Evolutionary conservation across 2,888 invertebrate species (phyloP).

Genomic region (Drosophila anomalipes): DNA sequence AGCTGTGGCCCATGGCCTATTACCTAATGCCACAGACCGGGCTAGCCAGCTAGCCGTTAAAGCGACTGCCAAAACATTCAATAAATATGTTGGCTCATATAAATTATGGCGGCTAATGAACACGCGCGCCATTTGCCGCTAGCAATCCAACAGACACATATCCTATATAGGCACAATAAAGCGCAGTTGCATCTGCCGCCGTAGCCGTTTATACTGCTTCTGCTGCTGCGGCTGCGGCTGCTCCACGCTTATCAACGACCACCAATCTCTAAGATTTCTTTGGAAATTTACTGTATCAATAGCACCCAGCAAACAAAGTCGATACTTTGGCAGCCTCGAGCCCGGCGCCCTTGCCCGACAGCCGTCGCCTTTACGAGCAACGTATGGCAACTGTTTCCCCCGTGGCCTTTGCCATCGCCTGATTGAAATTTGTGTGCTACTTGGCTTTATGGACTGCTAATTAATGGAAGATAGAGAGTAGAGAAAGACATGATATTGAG

Average conservation of each 20-base stretch:
- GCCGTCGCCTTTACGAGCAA: slow-evolving; percentile 40
- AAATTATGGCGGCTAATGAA: slow-evolving; percentile 80
- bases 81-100: slow-evolving; percentile 81
- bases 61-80: slow-evolving; percentile 79
- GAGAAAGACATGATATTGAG: neutral
- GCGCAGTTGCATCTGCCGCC: slow-evolving; percentile 68
- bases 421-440: slow-evolving; percentile 78
- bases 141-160: slow-evolving; percentile 41
- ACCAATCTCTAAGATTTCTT: slow-evolving; percentile 77
- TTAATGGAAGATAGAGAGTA: slow-evolving; percentile 50
- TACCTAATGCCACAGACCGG: slow-evolving; percentile 54
- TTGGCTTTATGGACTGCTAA: slow-evolving; percentile 76
- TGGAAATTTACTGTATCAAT: slow-evolving; percentile 79
- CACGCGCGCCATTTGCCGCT: slow-evolving; percentile 67
- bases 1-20: slow-evolving; percentile 58
- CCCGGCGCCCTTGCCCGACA: slow-evolving; percentile 23
- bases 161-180: slow-evolving; percentile 57
- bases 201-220: neutral
- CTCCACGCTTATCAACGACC: slow-evolving; percentile 75
- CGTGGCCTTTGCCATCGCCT: slow-evolving; percentile 31
- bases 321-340: slow-evolving; percentile 52
- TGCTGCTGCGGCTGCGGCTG: slow-evolving; percentile 31
- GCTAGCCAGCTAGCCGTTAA: slow-evolving; percentile 64
- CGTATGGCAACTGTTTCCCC: slow-evolving; percentile 32
- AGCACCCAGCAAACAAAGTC: slow-evolving; percentile 63